Base-by-base conservation (phyloP, 2,113 vertebrate genomes). In the Chionis minor region DNA sequence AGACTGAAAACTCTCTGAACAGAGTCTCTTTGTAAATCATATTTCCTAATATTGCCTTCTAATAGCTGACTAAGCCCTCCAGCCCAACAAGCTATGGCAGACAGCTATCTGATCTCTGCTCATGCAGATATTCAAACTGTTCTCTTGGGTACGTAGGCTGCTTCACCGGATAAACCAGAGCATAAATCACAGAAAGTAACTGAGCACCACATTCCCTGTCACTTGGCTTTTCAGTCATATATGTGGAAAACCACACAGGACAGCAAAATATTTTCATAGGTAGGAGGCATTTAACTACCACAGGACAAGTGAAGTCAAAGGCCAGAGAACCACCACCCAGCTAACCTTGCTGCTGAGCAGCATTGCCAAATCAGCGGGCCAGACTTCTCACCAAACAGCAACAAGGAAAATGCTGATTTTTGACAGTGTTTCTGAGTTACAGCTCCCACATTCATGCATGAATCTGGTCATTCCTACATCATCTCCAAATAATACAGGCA, bases 251-350 rank as follows among this genome's bases (percentile, higher is more conserved):
- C 20, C 69, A 79, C 47, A 82, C 20, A 77, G 47, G 71, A 73
- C 58, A 79, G 83, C 79, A 86, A 91, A 91, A 88, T 94, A 96
- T 89, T 92, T 94, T 84, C 54, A 17, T 19, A 77, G 47, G 81
- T 93, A 94, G 75, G 70, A 95, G 85, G 65, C 73, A 80, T 86
- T 93, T 85, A 92, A 52, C 49, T 24, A 8, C 10, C 1, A 1
- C 33, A 82, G 61, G 88, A 70, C 59, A 83, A 92, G 40, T 18
- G 18, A 78, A 91, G 59, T 6, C 2, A 4, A 75, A 82, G 59
- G 49, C 14, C 58, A 85, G 52, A 65, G 86, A 88, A 26, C 5
- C 8, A 45, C 12, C 63, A 79, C 27, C 13, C 42, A 67, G 81
- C 23, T 45, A 65, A 15, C 38, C 26, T 42, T 71, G 28, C 38